These are phyloP conservation scores for Microctonus brassicae DNA, from an alignment of 2,888 invertebrate species.

Conservation along the genomic window DNA sequence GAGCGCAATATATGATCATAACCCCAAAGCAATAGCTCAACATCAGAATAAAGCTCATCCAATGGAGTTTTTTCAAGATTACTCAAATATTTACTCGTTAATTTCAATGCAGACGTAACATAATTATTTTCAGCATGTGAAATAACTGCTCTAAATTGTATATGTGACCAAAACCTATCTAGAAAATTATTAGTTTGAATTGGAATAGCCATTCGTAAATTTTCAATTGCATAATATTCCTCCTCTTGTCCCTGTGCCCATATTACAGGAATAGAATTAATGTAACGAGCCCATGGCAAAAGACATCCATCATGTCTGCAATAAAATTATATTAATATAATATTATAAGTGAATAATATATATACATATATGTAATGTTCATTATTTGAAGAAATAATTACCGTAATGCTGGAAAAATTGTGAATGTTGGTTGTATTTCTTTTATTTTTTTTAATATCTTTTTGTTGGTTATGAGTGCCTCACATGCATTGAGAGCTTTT, in stretches of 20 bases:
- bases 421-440: conserved; percentile 61
- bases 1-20: conserved; percentile 59
- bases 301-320: conserved; percentile 65
- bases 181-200: conserved; percentile 55
- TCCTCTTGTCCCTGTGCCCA: conserved; percentile 60
- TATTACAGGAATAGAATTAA: conserved; percentile 62
- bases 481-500: conserved; percentile 56
- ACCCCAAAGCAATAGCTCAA: conserved; percentile 61
- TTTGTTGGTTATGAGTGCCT: conserved; percentile 54
- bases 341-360: conserved; percentile 5
- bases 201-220: conserved; percentile 60
- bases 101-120: conserved; percentile 51
- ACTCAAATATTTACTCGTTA: conserved; percentile 51
- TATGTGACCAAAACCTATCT: conserved; percentile 50
- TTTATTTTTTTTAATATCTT: conserved; percentile 51
- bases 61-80: conserved; percentile 44
- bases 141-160: conserved; percentile 48
- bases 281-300: conserved; percentile 59
- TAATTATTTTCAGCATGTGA: conserved; percentile 54
- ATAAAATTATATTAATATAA: neutral
- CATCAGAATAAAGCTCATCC: conserved; percentile 58
- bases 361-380: neutral
- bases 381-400: conserved; percentile 40
- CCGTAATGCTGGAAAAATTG: conserved; percentile 64
- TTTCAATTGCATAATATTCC: conserved; percentile 61